Evolutionary conservation across 2,113 vertebrate species (phyloP).

Genomic region (Parotia lawesii): DNA sequence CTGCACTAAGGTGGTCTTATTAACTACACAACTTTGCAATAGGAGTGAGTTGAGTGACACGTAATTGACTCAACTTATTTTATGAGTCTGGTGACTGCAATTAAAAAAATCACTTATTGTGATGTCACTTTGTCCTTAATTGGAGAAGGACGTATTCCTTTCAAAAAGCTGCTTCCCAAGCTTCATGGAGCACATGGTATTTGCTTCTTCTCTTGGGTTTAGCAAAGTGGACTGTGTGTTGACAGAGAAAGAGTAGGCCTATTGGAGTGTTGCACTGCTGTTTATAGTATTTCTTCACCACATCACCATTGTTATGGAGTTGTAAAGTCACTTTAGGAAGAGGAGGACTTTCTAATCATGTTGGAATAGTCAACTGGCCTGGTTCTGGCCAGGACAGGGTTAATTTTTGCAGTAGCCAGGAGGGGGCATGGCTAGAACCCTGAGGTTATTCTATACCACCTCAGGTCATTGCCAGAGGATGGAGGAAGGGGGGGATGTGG

Average conservation of each 20-base stretch:
- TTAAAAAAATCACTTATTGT: neutral
- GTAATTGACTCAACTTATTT: fast-evolving
- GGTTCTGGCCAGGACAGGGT: neutral
- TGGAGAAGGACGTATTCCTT: neutral
- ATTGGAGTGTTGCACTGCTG: neutral
- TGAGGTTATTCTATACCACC: neutral
- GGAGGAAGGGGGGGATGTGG: neutral
- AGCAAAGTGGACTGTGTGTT: neutral
- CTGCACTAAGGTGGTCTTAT: neutral
- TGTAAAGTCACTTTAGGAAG: neutral
- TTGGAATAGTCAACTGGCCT: neutral
- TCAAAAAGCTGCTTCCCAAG: neutral
- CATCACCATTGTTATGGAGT: neutral
- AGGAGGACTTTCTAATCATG: neutral
- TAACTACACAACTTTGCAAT: neutral
- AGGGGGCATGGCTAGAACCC: neutral
- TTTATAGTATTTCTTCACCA: neutral
- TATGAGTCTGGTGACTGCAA: neutral
- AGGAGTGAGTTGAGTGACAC: neutral
- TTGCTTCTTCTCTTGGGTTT: neutral
- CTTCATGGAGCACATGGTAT: neutral
- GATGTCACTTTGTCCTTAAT: neutral
- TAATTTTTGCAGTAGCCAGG: neutral
- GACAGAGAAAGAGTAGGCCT: neutral
- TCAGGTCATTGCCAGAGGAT: neutral